phyloP scores from a whole-genome alignment of 1,140 invertebrate genomes.

The Muscidifurax raptorellus region DNA sequence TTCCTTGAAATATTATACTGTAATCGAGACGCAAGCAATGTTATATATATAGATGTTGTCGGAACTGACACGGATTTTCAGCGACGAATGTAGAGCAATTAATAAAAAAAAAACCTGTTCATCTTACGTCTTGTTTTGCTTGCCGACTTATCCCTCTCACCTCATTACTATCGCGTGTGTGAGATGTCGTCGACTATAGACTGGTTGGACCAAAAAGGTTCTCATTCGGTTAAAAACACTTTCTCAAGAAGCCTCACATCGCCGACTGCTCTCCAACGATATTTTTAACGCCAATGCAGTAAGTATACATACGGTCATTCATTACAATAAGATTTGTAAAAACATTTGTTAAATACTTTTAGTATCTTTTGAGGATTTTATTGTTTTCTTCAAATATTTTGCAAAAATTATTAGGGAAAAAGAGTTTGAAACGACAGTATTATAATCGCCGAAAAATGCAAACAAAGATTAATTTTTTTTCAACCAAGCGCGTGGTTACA shows the following conservation, averaged over 20 bases:
- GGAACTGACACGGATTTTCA: no score
- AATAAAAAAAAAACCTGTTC: not conserved
- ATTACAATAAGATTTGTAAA: no score
- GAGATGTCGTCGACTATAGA: slow-evolving; percentile 10
- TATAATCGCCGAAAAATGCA: no score
- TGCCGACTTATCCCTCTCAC: not conserved
- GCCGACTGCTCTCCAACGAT: no score
- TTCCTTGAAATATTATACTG: not conserved
- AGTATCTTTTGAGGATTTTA: no score
- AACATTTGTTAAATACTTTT: no score
- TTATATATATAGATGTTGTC: no score
- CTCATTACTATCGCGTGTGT: not conserved
- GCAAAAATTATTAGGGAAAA: no score
- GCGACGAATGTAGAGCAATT: not conserved
- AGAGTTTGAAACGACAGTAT: no score
- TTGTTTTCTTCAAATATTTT: no score
- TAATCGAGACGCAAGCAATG: not conserved
- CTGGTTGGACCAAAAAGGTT: slow-evolving; percentile 34
- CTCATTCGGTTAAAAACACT: slow-evolving; percentile 13
- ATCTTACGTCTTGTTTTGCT: not conserved
- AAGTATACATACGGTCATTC: not conserved
- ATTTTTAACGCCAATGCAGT: not conserved
- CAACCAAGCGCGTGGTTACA: not conserved
- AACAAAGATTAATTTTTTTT: no score
- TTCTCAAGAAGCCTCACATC: not conserved